A percentile compares a stretch with the other conserved stretches of the same genome.
phyloP scores from a whole-genome alignment of 2,888 invertebrate genomes.

The Xanthia icteritia region DNA sequence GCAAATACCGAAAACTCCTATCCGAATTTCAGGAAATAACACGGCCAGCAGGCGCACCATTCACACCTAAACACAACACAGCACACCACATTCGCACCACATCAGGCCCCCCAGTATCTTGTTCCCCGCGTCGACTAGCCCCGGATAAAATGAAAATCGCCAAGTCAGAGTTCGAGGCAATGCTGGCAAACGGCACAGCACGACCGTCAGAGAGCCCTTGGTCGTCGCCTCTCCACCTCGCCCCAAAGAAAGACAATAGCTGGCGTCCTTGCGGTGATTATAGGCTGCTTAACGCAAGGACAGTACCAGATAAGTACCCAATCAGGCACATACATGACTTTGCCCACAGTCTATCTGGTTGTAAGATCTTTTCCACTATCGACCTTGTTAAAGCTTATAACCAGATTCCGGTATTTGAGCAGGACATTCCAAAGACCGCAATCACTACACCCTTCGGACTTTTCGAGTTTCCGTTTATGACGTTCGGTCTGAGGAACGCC shows the following conservation, averaged over 20 bases:
- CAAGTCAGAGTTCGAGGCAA: not conserved
- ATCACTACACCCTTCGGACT: too few relatives aligned
- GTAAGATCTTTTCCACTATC: not conserved
- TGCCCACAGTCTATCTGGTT: too few relatives aligned
- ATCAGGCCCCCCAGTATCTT: not conserved
- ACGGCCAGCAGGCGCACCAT: not conserved
- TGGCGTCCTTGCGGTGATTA: not conserved
- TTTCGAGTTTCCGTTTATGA: too few relatives aligned
- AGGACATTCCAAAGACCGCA: too few relatives aligned
- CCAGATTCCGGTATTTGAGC: too few relatives aligned
- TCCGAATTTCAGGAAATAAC: not conserved
- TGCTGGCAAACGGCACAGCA: not conserved
- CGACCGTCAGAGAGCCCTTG: too few relatives aligned
- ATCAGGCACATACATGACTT: not conserved
- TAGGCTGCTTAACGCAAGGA: not conserved
- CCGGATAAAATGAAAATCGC: conserved; percentile 2
- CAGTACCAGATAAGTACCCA: not conserved
- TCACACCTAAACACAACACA: not conserved
- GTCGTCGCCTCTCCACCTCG: too few relatives aligned
- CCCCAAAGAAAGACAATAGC: too few relatives aligned
- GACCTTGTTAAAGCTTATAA: too few relatives aligned
- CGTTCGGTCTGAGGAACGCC: too few relatives aligned
- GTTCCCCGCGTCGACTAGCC: not conserved
- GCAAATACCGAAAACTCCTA: not conserved
- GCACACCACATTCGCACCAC: not conserved